Evolutionary conservation across 2,888 invertebrate genomes (phyloP).

Genomic region (Ophion ellenae): DNA sequence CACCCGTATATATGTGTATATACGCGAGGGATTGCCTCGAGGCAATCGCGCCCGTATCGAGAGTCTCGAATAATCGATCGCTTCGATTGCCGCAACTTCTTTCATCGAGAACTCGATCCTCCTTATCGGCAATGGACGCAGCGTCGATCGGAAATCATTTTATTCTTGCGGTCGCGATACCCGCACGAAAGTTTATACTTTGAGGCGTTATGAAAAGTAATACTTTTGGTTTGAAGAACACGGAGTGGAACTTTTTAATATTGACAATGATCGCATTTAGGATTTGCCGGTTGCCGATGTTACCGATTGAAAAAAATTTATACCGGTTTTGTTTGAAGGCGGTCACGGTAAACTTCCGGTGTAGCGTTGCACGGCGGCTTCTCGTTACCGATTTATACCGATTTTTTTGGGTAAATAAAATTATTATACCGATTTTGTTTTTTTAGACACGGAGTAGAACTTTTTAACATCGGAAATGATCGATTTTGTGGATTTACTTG

Average conservation of each 20-base stretch:
- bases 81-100: neutral
- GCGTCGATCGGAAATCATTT: neutral
- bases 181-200: too few relatives aligned
- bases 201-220: too few relatives aligned
- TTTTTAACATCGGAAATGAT: neutral
- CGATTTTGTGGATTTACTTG: neutral
- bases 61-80: constrained; percentile 1
- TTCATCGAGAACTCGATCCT: neutral
- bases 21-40: neutral
- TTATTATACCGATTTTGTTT: neutral
- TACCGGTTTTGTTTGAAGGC: neutral
- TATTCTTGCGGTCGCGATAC: neutral
- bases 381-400: neutral
- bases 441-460: neutral
- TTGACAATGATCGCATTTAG: too few relatives aligned
- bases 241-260: too few relatives aligned
- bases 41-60: neutral
- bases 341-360: neutral
- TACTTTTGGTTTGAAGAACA: too few relatives aligned
- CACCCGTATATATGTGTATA: constrained; percentile 6
- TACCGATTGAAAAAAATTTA: neutral
- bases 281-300: too few relatives aligned
- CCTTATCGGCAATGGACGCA: neutral
- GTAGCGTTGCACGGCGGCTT: neutral
- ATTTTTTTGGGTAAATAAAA: neutral